Conservation (phyloP, 2,888 invertebrate species). For the Gastrophysa polygoni region DNA sequence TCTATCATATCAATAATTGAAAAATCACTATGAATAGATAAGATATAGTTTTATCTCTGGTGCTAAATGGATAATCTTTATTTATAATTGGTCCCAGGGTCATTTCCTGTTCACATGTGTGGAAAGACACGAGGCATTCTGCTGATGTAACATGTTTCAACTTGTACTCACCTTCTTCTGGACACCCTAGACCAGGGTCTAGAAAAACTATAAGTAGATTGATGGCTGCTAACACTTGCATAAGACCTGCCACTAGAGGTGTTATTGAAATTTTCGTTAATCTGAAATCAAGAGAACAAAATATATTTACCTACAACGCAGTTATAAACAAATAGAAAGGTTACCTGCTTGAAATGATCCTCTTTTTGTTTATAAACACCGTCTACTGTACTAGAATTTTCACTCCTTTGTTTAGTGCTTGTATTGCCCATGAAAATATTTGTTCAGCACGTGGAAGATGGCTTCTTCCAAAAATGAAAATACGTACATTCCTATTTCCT, state of each 20-base stretch:
- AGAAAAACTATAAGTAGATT: slow-evolving; percentile 66
- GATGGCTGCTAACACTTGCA: slow-evolving; percentile 65
- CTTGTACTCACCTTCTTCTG: slow-evolving; percentile 64
- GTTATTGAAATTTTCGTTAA: slow-evolving; percentile 65
- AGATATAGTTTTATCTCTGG: slow-evolving; percentile 6
- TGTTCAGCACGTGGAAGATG: slow-evolving; percentile 27
- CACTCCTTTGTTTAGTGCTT: slow-evolving; percentile 45
- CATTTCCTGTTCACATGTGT: slow-evolving; percentile 21
- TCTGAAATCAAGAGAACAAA: slow-evolving; percentile 52
- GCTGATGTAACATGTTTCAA: slow-evolving; percentile 16
- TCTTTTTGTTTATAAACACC: slow-evolving; percentile 49
- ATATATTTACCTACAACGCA: slow-evolving; percentile 46
- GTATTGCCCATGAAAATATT: slow-evolving; percentile 56
- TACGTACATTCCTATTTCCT: slow-evolving; percentile 47
- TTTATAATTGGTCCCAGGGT: slow-evolving; percentile 7
- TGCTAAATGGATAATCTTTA: neutral
- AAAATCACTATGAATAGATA: neutral
- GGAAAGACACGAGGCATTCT: slow-evolving; percentile 13
- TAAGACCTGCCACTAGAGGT: slow-evolving; percentile 68
- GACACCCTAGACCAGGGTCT: slow-evolving; percentile 72
- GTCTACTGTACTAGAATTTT: slow-evolving; percentile 45
- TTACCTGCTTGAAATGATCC: slow-evolving; percentile 52
- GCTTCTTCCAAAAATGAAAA: slow-evolving; percentile 34
- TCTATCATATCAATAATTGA: neutral
- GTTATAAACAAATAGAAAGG: slow-evolving; percentile 47